Evolutionary conservation across 2,797 vertebrate species (phyloP).

Genomic region (Varecia variegata): DNA sequence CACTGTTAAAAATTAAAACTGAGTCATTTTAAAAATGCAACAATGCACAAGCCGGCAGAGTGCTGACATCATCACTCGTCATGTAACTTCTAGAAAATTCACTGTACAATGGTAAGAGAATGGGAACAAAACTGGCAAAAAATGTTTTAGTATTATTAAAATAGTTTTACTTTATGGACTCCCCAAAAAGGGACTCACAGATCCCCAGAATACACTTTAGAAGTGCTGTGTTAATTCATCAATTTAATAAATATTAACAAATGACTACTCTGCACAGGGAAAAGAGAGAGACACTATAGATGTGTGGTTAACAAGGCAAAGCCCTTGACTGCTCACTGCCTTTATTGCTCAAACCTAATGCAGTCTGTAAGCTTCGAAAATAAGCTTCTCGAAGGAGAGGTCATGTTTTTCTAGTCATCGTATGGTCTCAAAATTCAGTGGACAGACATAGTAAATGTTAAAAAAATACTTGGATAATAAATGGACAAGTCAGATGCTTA

Average conservation of each 20-base stretch:
- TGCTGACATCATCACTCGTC: not conserved
- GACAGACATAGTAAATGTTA: not conserved
- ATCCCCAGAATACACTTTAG: not conserved
- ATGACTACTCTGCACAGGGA: not conserved
- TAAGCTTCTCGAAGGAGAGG: not conserved
- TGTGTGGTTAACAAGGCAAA: not conserved
- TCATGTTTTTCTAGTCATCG: not conserved
- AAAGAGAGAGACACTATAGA: not conserved
- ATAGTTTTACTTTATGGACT: not conserved
- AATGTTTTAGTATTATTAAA: not conserved
- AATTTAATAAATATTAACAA: not conserved
- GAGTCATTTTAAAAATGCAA: not conserved
- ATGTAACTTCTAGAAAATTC: not conserved
- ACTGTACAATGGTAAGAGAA: not conserved
- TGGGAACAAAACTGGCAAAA: not conserved
- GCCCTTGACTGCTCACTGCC: not conserved
- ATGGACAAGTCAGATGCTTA: not conserved
- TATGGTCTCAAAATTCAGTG: not conserved
- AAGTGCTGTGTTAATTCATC: not conserved
- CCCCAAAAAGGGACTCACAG: not conserved
- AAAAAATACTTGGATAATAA: not conserved
- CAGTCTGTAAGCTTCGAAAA: not conserved
- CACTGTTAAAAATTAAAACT: not conserved
- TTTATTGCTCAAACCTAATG: not conserved
- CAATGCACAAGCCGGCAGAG: not conserved